phyloP scores from a whole-genome alignment of 2,797 vertebrate genomes.

The Podargus strigoides region DNA sequence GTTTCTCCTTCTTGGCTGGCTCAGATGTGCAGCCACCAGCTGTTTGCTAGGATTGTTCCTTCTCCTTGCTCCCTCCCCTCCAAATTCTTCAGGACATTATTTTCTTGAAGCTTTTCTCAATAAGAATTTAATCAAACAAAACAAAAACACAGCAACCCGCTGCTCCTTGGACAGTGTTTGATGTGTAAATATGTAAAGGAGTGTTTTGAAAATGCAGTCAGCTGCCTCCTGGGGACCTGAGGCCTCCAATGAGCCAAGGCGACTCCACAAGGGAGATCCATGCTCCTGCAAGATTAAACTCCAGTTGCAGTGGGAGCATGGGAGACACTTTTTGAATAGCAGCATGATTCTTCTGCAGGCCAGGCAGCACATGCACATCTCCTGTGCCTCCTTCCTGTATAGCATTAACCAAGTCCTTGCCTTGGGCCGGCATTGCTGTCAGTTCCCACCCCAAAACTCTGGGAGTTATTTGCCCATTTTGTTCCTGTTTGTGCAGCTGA shows the following conservation, averaged over 20 bases:
- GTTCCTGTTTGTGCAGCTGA: background rate
- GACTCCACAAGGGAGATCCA: background rate
- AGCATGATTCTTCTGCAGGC: background rate
- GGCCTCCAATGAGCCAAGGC: constrained; percentile 20
- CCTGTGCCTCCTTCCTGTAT: background rate
- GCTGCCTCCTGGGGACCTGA: constrained; percentile 34
- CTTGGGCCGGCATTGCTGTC: accelerated
- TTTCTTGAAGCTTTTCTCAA: constrained; percentile 46
- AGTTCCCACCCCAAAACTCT: background rate
- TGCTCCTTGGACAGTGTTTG: constrained; percentile 53
- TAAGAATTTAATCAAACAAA: constrained; percentile 64
- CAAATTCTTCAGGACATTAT: constrained; percentile 55
- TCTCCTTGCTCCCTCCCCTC: constrained; percentile 12
- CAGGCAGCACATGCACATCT: background rate
- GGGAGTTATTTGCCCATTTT: background rate
- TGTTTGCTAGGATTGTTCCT: constrained; percentile 51
- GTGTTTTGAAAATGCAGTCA: constrained; percentile 33
- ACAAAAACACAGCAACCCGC: constrained; percentile 49
- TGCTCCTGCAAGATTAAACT: constrained; percentile 38
- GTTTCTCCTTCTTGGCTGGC: constrained; percentile 32
- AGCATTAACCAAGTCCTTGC: background rate
- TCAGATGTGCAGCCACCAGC: constrained; percentile 52
- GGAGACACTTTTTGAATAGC: constrained; percentile 1
- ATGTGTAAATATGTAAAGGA: constrained; percentile 66
- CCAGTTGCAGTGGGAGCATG: constrained; percentile 4